Conservation (phyloP, 2,888 invertebrate genomes). For the Chromoteleia sp. region DNA sequence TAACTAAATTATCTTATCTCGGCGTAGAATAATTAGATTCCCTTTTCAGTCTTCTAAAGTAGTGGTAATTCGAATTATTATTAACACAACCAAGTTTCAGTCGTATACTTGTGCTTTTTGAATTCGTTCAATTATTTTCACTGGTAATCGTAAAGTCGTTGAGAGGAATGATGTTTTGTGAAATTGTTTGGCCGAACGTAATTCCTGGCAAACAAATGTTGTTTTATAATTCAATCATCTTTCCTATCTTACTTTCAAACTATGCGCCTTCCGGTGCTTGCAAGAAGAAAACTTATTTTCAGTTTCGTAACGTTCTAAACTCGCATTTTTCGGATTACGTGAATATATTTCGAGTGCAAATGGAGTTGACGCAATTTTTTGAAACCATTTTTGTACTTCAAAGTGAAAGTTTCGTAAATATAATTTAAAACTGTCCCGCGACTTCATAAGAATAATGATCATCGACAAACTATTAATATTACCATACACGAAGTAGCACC, state of each 20-base stretch:
- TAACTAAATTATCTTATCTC: no score
- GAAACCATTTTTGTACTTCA: slow-evolving; percentile 18
- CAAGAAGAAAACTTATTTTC: slow-evolving; percentile 49
- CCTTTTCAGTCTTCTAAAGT: no score
- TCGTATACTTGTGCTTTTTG: no score
- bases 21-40: no score
- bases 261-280: slow-evolving; percentile 29
- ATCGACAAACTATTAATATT: no score
- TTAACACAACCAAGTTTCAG: no score
- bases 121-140: slow-evolving; percentile 2
- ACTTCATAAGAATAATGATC: not conserved
- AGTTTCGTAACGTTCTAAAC: slow-evolving; percentile 39
- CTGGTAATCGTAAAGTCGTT: not conserved
- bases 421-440: not conserved
- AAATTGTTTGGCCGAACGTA: slow-evolving; percentile 18
- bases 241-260: slow-evolving; percentile 44
- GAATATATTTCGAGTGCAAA: slow-evolving; percentile 50
- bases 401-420: not conserved
- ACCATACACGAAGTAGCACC: no score
- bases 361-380: slow-evolving; percentile 46
- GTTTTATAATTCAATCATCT: slow-evolving; percentile 48
- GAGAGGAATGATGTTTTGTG: not conserved
- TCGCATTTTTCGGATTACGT: slow-evolving; percentile 54
- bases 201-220: slow-evolving; percentile 35
- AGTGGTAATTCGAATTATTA: no score